Evolutionary conservation across 2,113 vertebrate genomes (phyloP).

Genomic region (Datnioides undecimradiatus): DNA sequence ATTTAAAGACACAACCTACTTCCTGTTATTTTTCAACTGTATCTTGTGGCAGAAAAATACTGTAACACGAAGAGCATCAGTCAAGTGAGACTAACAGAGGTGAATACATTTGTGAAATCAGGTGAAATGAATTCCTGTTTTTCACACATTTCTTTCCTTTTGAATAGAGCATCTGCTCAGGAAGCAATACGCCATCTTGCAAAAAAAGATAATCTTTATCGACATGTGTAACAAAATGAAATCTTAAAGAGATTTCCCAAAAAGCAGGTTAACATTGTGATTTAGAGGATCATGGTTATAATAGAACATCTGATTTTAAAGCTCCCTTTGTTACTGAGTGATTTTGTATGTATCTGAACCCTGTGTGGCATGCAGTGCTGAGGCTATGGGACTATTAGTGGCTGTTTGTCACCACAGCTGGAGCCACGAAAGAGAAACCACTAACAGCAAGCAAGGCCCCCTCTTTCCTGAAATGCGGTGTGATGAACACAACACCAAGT

Average conservation of each 20-base stretch:
- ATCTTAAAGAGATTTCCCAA: not conserved
- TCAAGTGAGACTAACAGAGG: too few relatives aligned
- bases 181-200: not conserved
- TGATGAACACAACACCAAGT: too few relatives aligned
- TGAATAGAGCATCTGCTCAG: not conserved
- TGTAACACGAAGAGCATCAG: not conserved
- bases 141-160: not conserved
- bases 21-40: not conserved
- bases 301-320: too few relatives aligned
- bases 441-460: too few relatives aligned
- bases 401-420: too few relatives aligned
- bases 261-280: not conserved
- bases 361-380: too few relatives aligned
- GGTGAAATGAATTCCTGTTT: too few relatives aligned
- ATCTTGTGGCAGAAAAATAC: not conserved
- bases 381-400: too few relatives aligned
- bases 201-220: not conserved
- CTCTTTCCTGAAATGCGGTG: too few relatives aligned
- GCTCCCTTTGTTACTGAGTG: not conserved
- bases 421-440: too few relatives aligned
- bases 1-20: constrained; percentile 25
- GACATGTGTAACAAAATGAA: not conserved
- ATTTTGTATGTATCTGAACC: too few relatives aligned
- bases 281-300: not conserved
- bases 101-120: too few relatives aligned